These are phyloP conservation scores for Ailuropoda melanoleuca DNA, from an alignment of 2,113 vertebrate genomes.

Conservation along the genomic window DNA sequence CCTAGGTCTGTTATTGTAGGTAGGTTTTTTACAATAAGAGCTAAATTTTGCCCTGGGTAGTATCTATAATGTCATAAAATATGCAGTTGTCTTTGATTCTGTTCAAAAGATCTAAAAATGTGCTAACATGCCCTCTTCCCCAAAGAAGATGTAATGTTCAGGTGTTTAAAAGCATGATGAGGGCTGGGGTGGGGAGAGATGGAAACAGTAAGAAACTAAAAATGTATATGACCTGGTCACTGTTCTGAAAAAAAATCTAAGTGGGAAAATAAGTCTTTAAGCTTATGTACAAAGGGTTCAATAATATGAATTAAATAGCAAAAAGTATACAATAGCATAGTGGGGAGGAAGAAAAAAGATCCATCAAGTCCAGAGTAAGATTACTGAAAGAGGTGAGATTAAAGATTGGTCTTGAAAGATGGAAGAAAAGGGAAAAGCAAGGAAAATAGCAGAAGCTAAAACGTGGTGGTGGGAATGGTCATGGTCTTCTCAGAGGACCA, in stretches of 20 bases:
- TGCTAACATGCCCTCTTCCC: neutral
- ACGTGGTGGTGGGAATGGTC: neutral
- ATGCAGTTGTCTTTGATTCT: neutral
- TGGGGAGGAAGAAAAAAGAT: neutral
- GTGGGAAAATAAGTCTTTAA: conserved; percentile 29
- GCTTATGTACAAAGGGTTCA: neutral
- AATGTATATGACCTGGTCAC: neutral
- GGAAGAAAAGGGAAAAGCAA: neutral
- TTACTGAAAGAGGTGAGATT: neutral
- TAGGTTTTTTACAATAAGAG: conserved; percentile 22
- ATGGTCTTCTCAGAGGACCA: neutral
- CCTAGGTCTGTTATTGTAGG: neutral
- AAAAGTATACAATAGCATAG: neutral
- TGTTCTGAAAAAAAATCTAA: conserved; percentile 1
- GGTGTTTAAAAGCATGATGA: neutral
- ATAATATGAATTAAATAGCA: conserved; percentile 1
- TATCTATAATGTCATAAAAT: conserved; percentile 35
- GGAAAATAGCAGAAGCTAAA: neutral
- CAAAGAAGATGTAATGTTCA: neutral
- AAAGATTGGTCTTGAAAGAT: neutral
- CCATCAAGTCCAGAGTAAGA: neutral
- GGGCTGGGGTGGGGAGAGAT: neutral
- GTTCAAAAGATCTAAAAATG: neutral
- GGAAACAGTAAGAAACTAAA: conserved; percentile 13
- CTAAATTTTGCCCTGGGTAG: neutral